Percentiles rank a stretch among this genome's conserved stretches.
These are phyloP conservation scores for Pachliopta kotzebuea DNA, from an alignment of 2,888 invertebrate species.

Conservation along the genomic window DNA sequence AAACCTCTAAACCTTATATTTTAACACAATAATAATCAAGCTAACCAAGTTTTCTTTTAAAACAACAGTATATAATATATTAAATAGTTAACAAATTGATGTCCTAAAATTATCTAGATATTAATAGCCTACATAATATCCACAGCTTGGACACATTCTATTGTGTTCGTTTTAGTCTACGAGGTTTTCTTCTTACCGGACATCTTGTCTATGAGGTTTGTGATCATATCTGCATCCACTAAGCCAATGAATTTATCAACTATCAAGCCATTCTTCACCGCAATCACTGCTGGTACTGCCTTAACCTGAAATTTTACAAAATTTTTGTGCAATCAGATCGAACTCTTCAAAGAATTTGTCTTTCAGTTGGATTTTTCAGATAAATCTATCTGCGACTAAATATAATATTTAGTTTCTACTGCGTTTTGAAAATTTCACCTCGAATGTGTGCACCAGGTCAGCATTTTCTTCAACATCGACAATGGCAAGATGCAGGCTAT, in stretches of 20 bases:
- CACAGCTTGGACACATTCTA: neutral
- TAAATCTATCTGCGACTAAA: no score
- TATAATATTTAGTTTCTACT: no score
- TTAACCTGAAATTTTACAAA: slow-evolving; percentile 77
- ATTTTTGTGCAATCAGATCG: no score
- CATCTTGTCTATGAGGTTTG: slow-evolving; percentile 86
- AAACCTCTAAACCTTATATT: no score
- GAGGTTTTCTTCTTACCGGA: slow-evolving; percentile 50
- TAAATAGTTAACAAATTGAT: slow-evolving; percentile 14
- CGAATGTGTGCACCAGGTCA: slow-evolving; percentile 89
- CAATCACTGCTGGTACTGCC: slow-evolving; percentile 91
- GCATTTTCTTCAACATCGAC: slow-evolving; percentile 91
- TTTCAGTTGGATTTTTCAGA: no score
- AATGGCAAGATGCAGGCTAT: slow-evolving; percentile 88
- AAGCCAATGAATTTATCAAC: slow-evolving; percentile 93
- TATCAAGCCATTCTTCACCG: slow-evolving; percentile 89
- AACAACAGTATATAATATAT: neutral
- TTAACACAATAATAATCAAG: no score
- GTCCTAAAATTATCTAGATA: slow-evolving; percentile 10
- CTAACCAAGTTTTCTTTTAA: no score
- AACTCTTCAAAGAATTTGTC: no score
- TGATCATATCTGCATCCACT: slow-evolving; percentile 91
- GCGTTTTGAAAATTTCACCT: slow-evolving; percentile 42
- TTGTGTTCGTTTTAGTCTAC: neutral
- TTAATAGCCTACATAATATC: slow-evolving; percentile 7